A percentile compares a stretch with the other conserved stretches of the same genome.
phyloP scores from a whole-genome alignment of 2,797 vertebrate species.

The Scarus forsteni region DNA sequence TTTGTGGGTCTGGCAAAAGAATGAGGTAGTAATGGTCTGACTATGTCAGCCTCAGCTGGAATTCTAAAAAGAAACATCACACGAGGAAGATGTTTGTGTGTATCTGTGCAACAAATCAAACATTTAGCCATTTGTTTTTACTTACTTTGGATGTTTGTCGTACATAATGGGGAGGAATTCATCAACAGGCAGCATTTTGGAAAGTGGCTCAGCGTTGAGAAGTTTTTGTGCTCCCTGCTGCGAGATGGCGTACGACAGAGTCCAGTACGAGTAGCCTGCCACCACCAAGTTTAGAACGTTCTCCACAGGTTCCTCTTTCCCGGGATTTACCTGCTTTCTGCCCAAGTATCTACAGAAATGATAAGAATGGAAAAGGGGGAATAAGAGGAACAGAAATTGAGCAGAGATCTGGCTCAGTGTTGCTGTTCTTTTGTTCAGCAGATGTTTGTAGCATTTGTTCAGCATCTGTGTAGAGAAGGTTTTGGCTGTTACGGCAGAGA shows the following conservation, averaged over 20 bases:
- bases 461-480: conserved; percentile 20
- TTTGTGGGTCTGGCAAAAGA: conserved; percentile 15
- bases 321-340: conserved; percentile 93
- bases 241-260: conserved; percentile 92
- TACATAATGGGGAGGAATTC: conserved; percentile 99
- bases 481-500: background rate
- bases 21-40: background rate
- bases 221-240: conserved; percentile 92
- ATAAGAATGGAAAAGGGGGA: background rate
- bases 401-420: background rate
- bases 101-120: background rate
- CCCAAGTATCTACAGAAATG: conserved; percentile 90
- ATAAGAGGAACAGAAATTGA: background rate
- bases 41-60: background rate
- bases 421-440: background rate
- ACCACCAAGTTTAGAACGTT: conserved; percentile 88
- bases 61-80: background rate
- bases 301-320: conserved; percentile 87
- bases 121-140: conserved; percentile 23
- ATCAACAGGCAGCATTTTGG: conserved; percentile 95
- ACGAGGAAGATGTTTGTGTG: background rate
- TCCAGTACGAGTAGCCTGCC: conserved; percentile 95
- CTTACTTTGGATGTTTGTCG: conserved; percentile 95
- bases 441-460: conserved; percentile 26
- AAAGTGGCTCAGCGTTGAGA: conserved; percentile 90